Percentiles rank a stretch among this genome's conserved stretches.
phyloP scores from a whole-genome alignment of 2,113 vertebrate genomes.

The Tragelaphus imberbis region DNA sequence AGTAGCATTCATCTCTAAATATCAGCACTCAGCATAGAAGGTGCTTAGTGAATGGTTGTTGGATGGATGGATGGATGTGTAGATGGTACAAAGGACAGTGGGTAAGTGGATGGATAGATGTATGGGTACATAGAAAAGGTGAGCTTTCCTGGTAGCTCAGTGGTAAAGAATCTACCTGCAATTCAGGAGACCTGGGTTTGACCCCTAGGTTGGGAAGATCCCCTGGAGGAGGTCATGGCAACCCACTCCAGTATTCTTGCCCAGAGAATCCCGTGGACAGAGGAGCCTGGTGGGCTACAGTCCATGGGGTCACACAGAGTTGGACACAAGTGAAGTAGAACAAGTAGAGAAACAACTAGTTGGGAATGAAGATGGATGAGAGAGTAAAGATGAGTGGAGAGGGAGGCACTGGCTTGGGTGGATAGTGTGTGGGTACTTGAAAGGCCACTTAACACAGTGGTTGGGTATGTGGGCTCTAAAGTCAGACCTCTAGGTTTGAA shows the following conservation, averaged over 20 bases:
- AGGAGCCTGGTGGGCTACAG: neutral
- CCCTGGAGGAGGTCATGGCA: neutral
- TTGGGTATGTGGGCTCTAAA: neutral
- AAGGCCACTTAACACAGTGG: neutral
- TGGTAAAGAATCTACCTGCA: neutral
- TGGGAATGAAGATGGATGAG: neutral
- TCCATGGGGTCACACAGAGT: neutral
- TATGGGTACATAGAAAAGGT: neutral
- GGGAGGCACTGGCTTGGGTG: fast-evolving
- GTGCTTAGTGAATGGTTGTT: too few species aligned
- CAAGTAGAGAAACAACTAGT: too few species aligned
- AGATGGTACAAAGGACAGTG: too few species aligned
- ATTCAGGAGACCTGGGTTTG: neutral
- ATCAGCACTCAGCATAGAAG: neutral
- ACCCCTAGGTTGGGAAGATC: neutral
- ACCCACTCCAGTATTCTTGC: neutral
- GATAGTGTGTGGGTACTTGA: fast-evolving
- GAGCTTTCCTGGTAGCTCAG: neutral
- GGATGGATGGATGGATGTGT: too few species aligned
- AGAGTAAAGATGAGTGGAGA: too few species aligned
- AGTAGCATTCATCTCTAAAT: neutral
- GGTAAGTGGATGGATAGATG: neutral
- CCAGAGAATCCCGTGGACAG: neutral
- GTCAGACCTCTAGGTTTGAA: neutral
- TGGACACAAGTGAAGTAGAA: fast-evolving